Conservation (phyloP, 2,888 invertebrate species). For the Cataglyphis livida region DNA sequence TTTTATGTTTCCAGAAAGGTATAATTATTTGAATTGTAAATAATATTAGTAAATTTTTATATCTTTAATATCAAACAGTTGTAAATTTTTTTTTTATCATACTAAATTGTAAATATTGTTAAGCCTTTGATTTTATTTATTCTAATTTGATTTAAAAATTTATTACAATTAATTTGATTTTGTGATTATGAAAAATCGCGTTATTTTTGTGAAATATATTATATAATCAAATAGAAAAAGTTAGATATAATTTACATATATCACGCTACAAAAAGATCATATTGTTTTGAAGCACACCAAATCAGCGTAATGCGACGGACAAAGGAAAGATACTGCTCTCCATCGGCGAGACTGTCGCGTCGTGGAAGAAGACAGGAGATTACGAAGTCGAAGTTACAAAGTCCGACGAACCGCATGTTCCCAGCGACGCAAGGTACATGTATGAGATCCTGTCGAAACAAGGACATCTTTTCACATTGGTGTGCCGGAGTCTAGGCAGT, state of each 20-base stretch:
- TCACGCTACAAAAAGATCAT: not conserved
- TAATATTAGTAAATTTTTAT: not conserved
- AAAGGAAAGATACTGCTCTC: slow-evolving; percentile 74
- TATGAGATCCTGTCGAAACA: slow-evolving; percentile 80
- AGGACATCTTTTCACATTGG: slow-evolving; percentile 65
- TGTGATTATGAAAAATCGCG: not conserved
- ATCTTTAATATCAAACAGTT: not conserved
- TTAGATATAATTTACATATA: not conserved
- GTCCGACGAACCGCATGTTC: slow-evolving; percentile 74
- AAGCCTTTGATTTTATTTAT: not conserved
- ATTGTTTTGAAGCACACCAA: slow-evolving; percentile 50
- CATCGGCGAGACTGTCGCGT: slow-evolving; percentile 71
- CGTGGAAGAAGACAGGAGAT: slow-evolving; percentile 74
- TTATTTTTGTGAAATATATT: not conserved
- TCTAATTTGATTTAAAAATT: not conserved
- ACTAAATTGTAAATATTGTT: not conserved
- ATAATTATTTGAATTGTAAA: not conserved
- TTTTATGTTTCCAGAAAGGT: not conserved
- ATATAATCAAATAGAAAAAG: not conserved
- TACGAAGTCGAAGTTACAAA: slow-evolving; percentile 63
- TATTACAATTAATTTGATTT: not conserved
- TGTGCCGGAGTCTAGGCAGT: slow-evolving; percentile 74
- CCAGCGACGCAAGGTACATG: slow-evolving; percentile 78
- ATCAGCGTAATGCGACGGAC: slow-evolving; percentile 7
- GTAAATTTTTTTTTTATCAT: not conserved